Evolutionary conservation across 2,797 vertebrate genomes (phyloP).

Genomic region (Muscicapa striata): DNA sequence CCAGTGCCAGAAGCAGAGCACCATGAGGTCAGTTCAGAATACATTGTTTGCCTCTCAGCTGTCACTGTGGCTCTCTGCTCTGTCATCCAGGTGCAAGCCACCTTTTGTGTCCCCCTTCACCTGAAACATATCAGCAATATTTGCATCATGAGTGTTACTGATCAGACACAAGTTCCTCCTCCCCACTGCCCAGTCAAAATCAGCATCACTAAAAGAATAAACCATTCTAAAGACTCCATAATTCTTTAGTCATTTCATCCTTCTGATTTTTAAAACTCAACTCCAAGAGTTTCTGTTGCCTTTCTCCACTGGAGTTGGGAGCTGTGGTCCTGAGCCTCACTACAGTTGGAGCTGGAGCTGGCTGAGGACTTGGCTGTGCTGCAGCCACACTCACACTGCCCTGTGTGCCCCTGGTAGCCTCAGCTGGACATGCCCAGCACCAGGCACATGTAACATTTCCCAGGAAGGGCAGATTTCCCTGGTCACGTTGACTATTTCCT

Average conservation of each 20-base stretch:
- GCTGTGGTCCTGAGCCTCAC: not conserved
- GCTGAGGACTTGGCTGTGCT: not conserved
- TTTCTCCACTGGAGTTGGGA: not conserved
- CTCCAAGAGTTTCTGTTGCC: not conserved
- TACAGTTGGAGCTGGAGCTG: not conserved
- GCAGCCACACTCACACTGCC: not conserved
- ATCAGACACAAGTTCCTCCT: not conserved
- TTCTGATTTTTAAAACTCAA: not conserved
- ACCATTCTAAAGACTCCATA: not conserved
- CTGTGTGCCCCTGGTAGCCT: not conserved
- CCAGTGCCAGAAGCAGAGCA: not conserved
- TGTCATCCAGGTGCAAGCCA: not conserved
- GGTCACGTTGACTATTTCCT: fast-evolving
- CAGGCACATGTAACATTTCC: not conserved
- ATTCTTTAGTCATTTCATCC: not conserved
- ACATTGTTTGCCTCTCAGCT: not conserved
- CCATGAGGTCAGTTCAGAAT: constrained; percentile 43
- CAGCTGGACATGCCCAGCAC: not conserved
- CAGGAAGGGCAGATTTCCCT: not conserved
- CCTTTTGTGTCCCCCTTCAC: not conserved
- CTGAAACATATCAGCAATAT: not conserved
- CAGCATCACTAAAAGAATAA: not conserved
- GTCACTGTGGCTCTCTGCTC: not conserved
- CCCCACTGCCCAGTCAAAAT: not conserved
- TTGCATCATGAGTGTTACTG: not conserved